Evolutionary conservation across 2,113 vertebrate species (phyloP).

Genomic region (Acanthochromis polyacanthus): DNA sequence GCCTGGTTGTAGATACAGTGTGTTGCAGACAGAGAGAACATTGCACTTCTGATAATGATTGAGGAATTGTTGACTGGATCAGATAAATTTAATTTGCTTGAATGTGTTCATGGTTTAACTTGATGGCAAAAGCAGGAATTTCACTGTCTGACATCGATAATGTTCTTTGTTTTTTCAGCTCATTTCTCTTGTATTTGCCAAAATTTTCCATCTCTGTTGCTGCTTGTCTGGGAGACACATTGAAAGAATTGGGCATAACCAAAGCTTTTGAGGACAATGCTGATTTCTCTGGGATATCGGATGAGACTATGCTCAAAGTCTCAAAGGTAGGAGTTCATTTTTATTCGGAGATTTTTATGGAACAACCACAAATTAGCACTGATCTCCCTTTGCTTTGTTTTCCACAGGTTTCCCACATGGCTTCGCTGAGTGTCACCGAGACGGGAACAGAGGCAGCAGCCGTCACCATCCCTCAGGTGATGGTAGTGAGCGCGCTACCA

Average conservation of each 20-base stretch:
- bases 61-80: too few species aligned
- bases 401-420: conserved; percentile 82
- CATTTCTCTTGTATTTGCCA: conserved; percentile 82
- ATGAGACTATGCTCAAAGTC: conserved; percentile 76
- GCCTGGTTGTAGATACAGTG: too few species aligned
- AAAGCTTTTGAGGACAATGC: conserved; percentile 80
- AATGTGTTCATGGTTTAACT: too few species aligned
- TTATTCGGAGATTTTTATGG: too few species aligned
- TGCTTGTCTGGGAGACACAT: conserved; percentile 72
- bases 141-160: conserved; percentile 3
- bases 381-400: not conserved
- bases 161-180: conserved; percentile 71
- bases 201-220: conserved; percentile 84
- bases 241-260: conserved; percentile 85
- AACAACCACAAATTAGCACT: too few species aligned
- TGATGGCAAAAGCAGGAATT: too few species aligned
- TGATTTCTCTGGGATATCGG: conserved; percentile 87
- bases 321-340: conserved; percentile 82
- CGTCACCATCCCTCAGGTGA: conserved; percentile 25
- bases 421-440: conserved; percentile 84
- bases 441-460: conserved; percentile 82
- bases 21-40: too few species aligned
- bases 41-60: too few species aligned
- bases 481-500: not conserved
- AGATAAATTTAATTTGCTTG: too few species aligned